These are phyloP conservation scores for Leiothrix lutea DNA, from an alignment of 2,113 vertebrate genomes.

Conservation along the genomic window DNA sequence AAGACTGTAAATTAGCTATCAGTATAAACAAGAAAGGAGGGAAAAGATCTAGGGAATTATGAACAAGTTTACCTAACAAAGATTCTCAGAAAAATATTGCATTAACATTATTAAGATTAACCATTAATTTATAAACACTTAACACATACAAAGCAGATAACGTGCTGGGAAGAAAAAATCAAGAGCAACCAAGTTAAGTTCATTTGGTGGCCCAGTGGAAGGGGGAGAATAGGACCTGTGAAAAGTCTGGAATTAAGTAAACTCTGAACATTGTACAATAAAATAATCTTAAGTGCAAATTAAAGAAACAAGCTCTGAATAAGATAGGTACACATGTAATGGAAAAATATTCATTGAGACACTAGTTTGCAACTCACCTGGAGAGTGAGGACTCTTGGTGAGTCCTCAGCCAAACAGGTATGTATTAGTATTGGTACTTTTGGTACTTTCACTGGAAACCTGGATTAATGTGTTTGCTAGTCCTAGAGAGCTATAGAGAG, in stretches of 20 bases:
- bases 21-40: not conserved
- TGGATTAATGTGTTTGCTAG: not conserved
- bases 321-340: not conserved
- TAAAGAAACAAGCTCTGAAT: not conserved
- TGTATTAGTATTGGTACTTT: not conserved
- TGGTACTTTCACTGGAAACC: not conserved
- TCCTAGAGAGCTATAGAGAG: not conserved
- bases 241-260: not conserved
- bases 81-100: not conserved
- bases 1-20: not conserved
- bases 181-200: not conserved
- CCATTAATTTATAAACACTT: not conserved
- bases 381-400: not conserved
- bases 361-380: not conserved
- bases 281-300: not conserved
- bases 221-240: accelerated
- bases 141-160: not conserved
- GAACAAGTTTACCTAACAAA: not conserved
- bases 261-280: not conserved
- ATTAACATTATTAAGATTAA: not conserved
- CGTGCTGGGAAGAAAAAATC: not conserved
- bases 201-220: not conserved
- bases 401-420: not conserved
- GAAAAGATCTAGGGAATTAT: not conserved
- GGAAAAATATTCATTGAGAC: not conserved